phyloP scores from a whole-genome alignment of 1,140 invertebrate genomes.

The Delia radicum region DNA sequence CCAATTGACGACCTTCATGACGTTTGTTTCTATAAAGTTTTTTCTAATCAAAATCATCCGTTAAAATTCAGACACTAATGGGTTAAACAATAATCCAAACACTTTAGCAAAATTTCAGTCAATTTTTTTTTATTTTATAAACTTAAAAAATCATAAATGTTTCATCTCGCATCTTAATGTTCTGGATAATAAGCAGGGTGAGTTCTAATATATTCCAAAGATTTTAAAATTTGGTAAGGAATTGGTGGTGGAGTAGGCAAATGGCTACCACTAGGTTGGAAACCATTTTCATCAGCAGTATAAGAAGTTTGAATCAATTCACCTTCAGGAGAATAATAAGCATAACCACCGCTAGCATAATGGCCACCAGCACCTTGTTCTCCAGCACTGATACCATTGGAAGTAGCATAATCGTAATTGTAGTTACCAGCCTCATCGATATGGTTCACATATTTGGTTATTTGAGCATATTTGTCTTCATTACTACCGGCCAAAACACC shows the following conservation, averaged over 20 bases:
- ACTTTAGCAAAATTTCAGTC: too few species aligned
- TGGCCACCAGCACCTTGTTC: conserved; percentile 58
- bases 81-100: too few species aligned
- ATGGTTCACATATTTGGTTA: conserved; percentile 6
- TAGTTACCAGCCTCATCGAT: conserved; percentile 58
- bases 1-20: too few species aligned
- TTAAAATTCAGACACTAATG: too few species aligned
- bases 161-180: background rate
- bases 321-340: conserved; percentile 39
- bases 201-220: conserved; percentile 59
- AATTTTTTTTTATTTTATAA: too few species aligned
- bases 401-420: conserved; percentile 60
- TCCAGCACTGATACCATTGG: conserved; percentile 63
- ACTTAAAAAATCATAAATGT: too few species aligned
- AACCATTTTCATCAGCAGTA: conserved; percentile 63
- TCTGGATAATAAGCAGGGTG: conserved; percentile 35
- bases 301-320: conserved; percentile 59
- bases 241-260: conserved; percentile 58
- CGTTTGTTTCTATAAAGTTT: too few species aligned
- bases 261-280: conserved; percentile 59
- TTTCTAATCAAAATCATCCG: too few species aligned
- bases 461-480: background rate
- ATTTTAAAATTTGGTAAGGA: conserved; percentile 48
- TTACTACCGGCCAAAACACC: background rate
- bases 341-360: conserved; percentile 45